Base-by-base conservation (phyloP, 2,113 vertebrate genomes). In the Quiscalus mexicanus region DNA sequence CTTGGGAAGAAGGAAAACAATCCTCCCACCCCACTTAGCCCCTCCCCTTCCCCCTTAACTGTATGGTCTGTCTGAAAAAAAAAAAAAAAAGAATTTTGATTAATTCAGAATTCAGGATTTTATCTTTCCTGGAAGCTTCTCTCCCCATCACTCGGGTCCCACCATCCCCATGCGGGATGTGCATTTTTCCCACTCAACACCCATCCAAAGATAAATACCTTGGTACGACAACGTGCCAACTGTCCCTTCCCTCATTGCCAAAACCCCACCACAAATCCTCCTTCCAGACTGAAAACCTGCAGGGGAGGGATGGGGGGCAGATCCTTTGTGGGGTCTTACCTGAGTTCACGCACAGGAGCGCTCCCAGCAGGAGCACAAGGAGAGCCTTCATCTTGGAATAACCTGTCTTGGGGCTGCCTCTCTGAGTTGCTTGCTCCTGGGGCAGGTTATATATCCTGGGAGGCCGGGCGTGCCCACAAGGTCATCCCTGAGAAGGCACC, bases 321-420 rank as follows among this genome's bases (percentile, higher is more conserved):
- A 8, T 3, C 27, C 19, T 35, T 6, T 1, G 1, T 0, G 39
- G 18, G 50, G 7, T 41, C 95, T 97, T 96, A 97, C 97, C 96
- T 93, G 96, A 62, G 15, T 84, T 70, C 56, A 84, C 11, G 42
- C 95, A 96, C n/a, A 97, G 70, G 83, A 86, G 23, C 0, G 80
- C 80, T 85, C 83, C 94, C 80, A 97, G 73, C 22, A 97, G 59
- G 60, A 96, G 55, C 27, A 89, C 39, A 4, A 96, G 75, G 64
- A 89, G 11, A 49, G 33, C 12, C 88, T 93, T 97, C 97, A 97
- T 97, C 78, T 50, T 59, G 77, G 50, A 8, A 20, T 7, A 2
- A 27, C 22, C 63, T 84, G 23, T 50, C 35, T 62, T 58, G 0
- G 16, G 33, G 27, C 37, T 44, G 85, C 55, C 28, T 78, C 42